Evolutionary conservation across 2,797 vertebrate species (phyloP).

Genomic region (Florisuga fusca): DNA sequence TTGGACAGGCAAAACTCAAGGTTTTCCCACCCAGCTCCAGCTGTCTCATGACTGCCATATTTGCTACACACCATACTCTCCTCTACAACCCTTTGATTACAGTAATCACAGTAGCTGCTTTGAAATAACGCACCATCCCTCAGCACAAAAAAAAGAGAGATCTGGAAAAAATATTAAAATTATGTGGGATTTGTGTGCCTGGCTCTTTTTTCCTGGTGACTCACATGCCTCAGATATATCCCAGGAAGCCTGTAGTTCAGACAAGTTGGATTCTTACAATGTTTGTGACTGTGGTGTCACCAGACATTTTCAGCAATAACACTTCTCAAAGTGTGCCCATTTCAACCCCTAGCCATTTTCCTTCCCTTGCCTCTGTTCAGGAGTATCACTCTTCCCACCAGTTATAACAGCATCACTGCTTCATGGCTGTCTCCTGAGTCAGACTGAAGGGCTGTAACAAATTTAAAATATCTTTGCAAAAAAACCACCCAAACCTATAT

Average conservation of each 20-base stretch:
- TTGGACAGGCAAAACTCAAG: background rate
- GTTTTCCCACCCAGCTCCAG: background rate
- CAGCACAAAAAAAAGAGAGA: background rate
- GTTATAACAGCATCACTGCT: background rate
- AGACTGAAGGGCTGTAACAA: background rate
- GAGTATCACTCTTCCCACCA: background rate
- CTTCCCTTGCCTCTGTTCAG: background rate
- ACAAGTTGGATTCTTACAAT: background rate
- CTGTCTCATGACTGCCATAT: fast-evolving
- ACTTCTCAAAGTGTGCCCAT: background rate
- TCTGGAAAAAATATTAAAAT: background rate
- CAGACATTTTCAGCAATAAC: background rate
- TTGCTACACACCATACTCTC: background rate
- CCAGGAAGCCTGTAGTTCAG: background rate
- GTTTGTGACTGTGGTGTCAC: background rate
- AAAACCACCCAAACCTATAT: fast-evolving
- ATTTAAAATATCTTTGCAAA: background rate
- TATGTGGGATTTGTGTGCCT: background rate
- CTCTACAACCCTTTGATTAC: background rate
- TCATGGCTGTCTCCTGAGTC: background rate
- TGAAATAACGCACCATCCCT: background rate
- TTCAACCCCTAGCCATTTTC: background rate
- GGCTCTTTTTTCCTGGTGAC: background rate
- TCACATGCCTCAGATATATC: background rate
- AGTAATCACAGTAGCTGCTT: background rate